These are phyloP conservation scores for Patella ulyssiponensis DNA, from an alignment of 2,888 invertebrate species.

Conservation along the genomic window DNA sequence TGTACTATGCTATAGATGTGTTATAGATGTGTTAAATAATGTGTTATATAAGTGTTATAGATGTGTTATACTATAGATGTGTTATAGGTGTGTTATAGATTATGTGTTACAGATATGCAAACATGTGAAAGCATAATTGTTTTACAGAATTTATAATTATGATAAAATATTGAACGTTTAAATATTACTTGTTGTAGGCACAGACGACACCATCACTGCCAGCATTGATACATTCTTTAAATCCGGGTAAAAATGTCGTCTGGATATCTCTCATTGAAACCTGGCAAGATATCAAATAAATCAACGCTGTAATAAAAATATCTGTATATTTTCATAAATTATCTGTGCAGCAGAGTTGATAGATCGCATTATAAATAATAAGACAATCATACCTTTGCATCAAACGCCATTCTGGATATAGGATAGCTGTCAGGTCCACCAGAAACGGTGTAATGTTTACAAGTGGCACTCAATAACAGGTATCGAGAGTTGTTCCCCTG, in stretches of 20 bases:
- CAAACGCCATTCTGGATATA: conserved; percentile 54
- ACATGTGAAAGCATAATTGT: too few relatives aligned
- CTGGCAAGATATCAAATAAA: neutral
- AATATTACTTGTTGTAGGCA: conserved; percentile 65
- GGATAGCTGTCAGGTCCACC: conserved; percentile 68
- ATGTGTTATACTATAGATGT: too few relatives aligned
- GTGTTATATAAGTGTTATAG: too few relatives aligned
- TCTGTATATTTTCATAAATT: too few relatives aligned
- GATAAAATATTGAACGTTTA: too few relatives aligned
- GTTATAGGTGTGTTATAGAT: too few relatives aligned
- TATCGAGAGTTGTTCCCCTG: conserved; percentile 62
- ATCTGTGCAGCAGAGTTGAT: too few relatives aligned
- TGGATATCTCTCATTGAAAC: conserved; percentile 3
- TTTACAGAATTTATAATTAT: too few relatives aligned
- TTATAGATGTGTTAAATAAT: too few relatives aligned
- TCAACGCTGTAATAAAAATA: too few relatives aligned
- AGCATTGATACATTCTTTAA: conserved; percentile 41
- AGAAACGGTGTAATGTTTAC: conserved; percentile 68
- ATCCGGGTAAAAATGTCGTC: conserved; percentile 1
- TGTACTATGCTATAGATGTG: too few relatives aligned
- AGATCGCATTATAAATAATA: neutral
- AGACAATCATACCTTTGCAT: conserved; percentile 49
- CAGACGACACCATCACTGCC: conserved; percentile 69
- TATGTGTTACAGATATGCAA: too few relatives aligned
- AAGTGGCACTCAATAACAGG: conserved; percentile 62